Base-by-base conservation (phyloP, 2,113 vertebrate species). In the Cynocephalus volans region DNA sequence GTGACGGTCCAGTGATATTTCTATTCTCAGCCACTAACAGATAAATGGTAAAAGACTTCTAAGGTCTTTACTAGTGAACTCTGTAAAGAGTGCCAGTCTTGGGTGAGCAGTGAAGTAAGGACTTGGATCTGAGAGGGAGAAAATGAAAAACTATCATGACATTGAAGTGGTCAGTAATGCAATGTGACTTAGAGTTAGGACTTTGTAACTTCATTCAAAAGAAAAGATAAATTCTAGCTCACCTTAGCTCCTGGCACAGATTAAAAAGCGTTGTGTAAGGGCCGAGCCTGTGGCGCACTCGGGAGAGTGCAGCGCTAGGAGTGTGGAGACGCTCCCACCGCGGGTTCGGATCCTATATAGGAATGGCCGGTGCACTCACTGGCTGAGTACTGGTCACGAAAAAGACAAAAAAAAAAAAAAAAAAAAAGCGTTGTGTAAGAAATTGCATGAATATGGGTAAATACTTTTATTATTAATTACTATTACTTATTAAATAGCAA, bases 31-130 rank as follows among this genome's bases (percentile, higher is more conserved):
- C 56, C 76, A 79, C 90, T 97, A 85, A 88, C 1, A 4, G 96
- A 93, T 96, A 94, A 98, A 94, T 80, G 95, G 72, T 95, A 28
- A 91, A 90, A 97, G 85, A 92, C 64, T 94, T 91, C 82, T 85
- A 33, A 88, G 85, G 94, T 91, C 76, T 97, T 87, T 95, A 69
- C 88, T 95, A 60, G 91, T 86, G 93, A 97, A 76, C 94, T 95
- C 82, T 58, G 28, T 82, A 76, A 91, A 93, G 88, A 90, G 72
- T 76, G 45, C 82, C 17, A 54, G 94, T 97, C 67, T 90, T 80
- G 64, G 81, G 73, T 93, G 73, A 89, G 52, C 62, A 89, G 88
- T 64, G 65, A 91, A 95, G 70, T 88, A 86, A 77, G 72, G 48
- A 75, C 88, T 77, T 95, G 67, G 90, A 48, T 88, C n/a, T 93